Percentiles rank a stretch among this genome's conserved stretches.
Evolutionary conservation across 2,888 invertebrate species (phyloP).

Genomic region (Acronicta psi): DNA sequence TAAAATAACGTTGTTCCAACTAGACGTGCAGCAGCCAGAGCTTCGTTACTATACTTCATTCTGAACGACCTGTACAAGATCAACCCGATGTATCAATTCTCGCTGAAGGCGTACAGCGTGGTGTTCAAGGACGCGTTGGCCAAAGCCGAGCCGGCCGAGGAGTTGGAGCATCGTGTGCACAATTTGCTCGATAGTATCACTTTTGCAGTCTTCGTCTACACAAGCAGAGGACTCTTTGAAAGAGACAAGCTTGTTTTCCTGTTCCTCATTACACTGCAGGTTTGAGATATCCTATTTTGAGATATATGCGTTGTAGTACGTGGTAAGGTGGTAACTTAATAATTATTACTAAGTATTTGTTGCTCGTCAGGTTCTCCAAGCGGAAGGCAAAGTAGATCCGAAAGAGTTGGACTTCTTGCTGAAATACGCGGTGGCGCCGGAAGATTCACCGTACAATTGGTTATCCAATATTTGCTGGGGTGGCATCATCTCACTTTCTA

Average conservation of each 20-base stretch:
- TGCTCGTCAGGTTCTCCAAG: constrained; percentile 76
- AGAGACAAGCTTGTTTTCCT: constrained; percentile 97
- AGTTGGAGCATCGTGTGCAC: constrained; percentile 91
- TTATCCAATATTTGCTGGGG: constrained; percentile 94
- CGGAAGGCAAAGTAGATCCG: constrained; percentile 91
- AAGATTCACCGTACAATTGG: constrained; percentile 94
- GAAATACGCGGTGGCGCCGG: constrained; percentile 93
- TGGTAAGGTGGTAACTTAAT: background rate
- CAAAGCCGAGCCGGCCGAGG: constrained; percentile 91
- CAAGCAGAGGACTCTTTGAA: constrained; percentile 96
- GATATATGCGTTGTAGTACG: too few species aligned
- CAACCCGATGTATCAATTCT: constrained; percentile 98
- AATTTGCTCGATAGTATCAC: constrained; percentile 96
- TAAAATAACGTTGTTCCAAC: background rate
- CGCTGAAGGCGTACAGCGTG: constrained; percentile 97
- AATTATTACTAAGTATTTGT: background rate
- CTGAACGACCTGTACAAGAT: constrained; percentile 97
- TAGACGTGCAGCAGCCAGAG: constrained; percentile 94
- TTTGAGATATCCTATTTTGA: constrained; percentile 68
- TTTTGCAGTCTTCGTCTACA: constrained; percentile 95
- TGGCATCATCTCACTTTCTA: constrained; percentile 93
- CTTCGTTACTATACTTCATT: constrained; percentile 97
- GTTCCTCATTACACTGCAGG: constrained; percentile 95
- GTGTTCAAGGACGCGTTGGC: constrained; percentile 96
- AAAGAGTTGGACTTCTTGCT: constrained; percentile 96